Evolutionary conservation across 2,113 vertebrate genomes (phyloP), one percentile per base, ranked within the genome.

Genomic region (Corydoras maculifer): DNA sequence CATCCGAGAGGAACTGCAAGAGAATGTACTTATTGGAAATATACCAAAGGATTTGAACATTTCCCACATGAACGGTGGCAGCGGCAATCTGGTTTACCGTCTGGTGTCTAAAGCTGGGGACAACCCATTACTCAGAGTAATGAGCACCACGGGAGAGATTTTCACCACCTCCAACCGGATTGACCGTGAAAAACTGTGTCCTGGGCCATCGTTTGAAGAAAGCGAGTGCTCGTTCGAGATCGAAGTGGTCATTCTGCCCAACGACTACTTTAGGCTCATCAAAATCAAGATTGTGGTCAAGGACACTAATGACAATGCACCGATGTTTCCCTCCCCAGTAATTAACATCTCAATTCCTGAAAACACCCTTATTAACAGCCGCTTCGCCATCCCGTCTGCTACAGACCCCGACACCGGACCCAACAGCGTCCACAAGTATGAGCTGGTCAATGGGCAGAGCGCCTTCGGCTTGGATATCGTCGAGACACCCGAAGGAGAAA

Each of bases 31-130:
- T 81, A 96, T 99, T 90, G 97, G 97, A 89, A 99, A 96, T 88
- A 97, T 99, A 96, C 96, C 97, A 93, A 95, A 95, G 92, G 96
- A 98, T 88, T 86, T 99, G 84, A 99, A 98, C 88, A 96, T 98
- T 89, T 98, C 96, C 80, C 96, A 96, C 82, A 94, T 92, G 78
- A 95, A 92, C 86, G 91, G 13, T 88, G 94, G 92, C 77, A 95
- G 91, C 73, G 89, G 93, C 83, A 97, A 94, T 91, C 93, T 99
- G 72, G 94, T 98, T 82, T 99, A 98, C 87, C 92, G 94, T 84
- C 91, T 99, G 77, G 97, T 98, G 77, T 98, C 97, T 79, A 99
- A 99, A 91, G 94, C 94, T 18, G 96, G 95, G 74, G 97, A 98
- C 85, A 92, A 94, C 75, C 96, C 97, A 70, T 85, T 99, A 84